phyloP scores from a whole-genome alignment of 1,140 invertebrate species.

The Atta cephalotes region DNA sequence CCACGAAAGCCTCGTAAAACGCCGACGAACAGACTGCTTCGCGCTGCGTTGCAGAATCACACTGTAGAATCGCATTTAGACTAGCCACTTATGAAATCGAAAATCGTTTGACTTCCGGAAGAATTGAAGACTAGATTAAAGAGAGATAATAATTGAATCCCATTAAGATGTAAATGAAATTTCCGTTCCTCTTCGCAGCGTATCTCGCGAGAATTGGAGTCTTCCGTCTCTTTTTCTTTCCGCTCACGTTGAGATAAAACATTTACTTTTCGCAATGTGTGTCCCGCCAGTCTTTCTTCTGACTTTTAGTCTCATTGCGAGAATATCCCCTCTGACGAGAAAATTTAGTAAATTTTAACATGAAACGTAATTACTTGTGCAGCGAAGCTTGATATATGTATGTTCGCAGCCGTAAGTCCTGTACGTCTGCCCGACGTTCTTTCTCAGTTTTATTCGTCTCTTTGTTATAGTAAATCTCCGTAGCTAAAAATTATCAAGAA shows the following conservation, averaged over 20 bases:
- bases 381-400: slow-evolving; percentile 45
- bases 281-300: background rate
- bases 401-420: slow-evolving; percentile 33
- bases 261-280: slow-evolving; percentile 18
- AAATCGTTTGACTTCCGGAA: background rate
- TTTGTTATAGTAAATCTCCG: slow-evolving; percentile 7
- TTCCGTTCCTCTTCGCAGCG: background rate
- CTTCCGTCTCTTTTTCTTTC: background rate
- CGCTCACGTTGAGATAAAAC: slow-evolving; percentile 5
- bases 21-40: background rate
- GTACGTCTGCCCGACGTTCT: background rate
- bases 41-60: background rate
- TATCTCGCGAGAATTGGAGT: background rate
- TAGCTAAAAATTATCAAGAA: background rate
- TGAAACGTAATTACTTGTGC: slow-evolving; percentile 46
- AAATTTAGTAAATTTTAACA: slow-evolving; percentile 45
- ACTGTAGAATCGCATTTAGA: background rate
- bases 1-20: slow-evolving; percentile 31
- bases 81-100: background rate
- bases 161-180: slow-evolving; percentile 50
- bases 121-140: background rate
- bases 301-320: background rate
- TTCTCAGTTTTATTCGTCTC: slow-evolving; percentile 32
- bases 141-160: background rate
- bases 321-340: slow-evolving; percentile 8